Conservation (phyloP, 2,888 invertebrate genomes). For the Sinotaia quadrata region DNA sequence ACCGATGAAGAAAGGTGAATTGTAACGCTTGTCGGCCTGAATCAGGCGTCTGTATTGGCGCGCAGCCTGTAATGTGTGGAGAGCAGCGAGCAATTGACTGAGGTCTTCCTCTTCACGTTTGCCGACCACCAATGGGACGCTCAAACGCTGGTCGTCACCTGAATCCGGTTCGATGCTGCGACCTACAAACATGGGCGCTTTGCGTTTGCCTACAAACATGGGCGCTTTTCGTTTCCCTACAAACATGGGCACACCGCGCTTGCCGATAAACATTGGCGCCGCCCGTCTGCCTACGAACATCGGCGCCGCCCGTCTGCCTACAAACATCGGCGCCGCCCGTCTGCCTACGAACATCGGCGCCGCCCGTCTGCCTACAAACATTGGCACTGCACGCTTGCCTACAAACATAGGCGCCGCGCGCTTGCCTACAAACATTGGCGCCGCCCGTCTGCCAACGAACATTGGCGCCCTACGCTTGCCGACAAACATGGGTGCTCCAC, state of each 20-base stretch:
- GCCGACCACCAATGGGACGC: slow-evolving; percentile 25
- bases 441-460: slow-evolving; percentile 23
- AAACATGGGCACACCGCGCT: slow-evolving; percentile 32
- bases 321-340: slow-evolving; percentile 35
- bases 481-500: slow-evolving; percentile 30
- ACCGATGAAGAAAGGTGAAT: slow-evolving; percentile 47
- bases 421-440: slow-evolving; percentile 48
- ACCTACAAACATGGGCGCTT: slow-evolving; percentile 3
- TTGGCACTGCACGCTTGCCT: slow-evolving; percentile 42
- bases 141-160: background rate
- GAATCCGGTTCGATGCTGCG: background rate
- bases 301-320: slow-evolving; percentile 19
- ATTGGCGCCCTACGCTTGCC: slow-evolving; percentile 39
- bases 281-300: slow-evolving; percentile 25
- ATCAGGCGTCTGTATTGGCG: slow-evolving; percentile 27
- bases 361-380: slow-evolving; percentile 40
- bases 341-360: slow-evolving; percentile 46
- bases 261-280: slow-evolving; percentile 29
- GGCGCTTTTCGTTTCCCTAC: slow-evolving; percentile 26
- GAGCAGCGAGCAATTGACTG: slow-evolving; percentile 39
- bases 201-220: slow-evolving; percentile 9
- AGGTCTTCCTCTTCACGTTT: slow-evolving; percentile 39
- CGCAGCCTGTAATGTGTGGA: slow-evolving; percentile 30
- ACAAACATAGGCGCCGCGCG: slow-evolving; percentile 43
- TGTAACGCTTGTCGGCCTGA: slow-evolving; percentile 42